These are phyloP conservation scores for Mormyrus hasselquistii DNA, from an alignment of 2,797 vertebrate species.

Conservation along the genomic window DNA sequence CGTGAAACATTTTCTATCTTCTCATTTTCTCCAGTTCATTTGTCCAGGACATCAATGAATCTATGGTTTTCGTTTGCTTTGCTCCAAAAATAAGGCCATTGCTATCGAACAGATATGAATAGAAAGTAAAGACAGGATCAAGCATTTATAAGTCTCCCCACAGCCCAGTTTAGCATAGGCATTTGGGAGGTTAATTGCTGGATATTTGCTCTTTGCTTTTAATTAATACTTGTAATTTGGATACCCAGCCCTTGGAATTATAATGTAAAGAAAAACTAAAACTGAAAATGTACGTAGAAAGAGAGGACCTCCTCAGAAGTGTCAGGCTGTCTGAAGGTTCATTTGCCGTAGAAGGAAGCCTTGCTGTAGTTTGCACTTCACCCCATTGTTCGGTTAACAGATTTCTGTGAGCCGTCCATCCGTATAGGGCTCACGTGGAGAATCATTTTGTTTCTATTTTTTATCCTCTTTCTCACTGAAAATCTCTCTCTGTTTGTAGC, in stretches of 20 bases:
- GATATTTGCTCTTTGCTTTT: not conserved
- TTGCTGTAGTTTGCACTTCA: not conserved
- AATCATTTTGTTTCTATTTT: not conserved
- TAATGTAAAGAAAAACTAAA: not conserved
- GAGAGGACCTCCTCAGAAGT: not conserved
- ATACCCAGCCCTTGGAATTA: not conserved
- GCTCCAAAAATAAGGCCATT: not conserved
- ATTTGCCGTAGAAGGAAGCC: not conserved
- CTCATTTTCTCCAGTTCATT: not conserved
- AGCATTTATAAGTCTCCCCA: not conserved
- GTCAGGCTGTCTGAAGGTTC: not conserved
- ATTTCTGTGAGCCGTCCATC: not conserved
- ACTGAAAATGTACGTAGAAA: not conserved
- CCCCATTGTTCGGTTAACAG: not conserved
- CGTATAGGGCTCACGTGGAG: not conserved
- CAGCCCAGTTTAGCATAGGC: not conserved
- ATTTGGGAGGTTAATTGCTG: not conserved
- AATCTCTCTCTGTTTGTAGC: not conserved
- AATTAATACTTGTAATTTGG: not conserved
- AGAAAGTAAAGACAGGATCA: not conserved
- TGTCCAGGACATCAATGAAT: not conserved
- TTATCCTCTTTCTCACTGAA: not conserved
- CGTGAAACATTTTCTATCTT: not conserved
- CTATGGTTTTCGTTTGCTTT: not conserved
- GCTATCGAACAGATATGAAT: not conserved